phyloP scores from a whole-genome alignment of 2,797 vertebrate genomes.

The Megaceryle alcyon region DNA sequence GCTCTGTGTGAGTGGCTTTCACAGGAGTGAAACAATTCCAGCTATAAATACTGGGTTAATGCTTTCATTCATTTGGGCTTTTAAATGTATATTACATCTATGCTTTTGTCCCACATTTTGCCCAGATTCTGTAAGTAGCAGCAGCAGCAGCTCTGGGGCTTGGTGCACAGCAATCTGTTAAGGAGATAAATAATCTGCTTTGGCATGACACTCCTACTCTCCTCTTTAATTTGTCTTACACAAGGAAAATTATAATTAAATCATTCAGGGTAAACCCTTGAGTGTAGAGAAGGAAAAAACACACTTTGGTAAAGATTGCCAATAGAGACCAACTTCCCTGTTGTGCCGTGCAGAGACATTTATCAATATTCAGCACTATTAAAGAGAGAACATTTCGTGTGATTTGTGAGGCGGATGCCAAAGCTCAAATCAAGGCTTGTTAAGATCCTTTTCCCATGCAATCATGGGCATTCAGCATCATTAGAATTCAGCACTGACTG shows the following conservation, averaged over 20 bases:
- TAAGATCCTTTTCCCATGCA: slow-evolving; percentile 79
- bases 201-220: slow-evolving; percentile 88
- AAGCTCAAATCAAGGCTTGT: slow-evolving; percentile 79
- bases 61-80: slow-evolving; percentile 49
- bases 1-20: background rate
- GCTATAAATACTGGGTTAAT: slow-evolving; percentile 62
- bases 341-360: slow-evolving; percentile 75
- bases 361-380: slow-evolving; percentile 80
- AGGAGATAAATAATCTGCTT: slow-evolving; percentile 97
- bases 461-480: slow-evolving; percentile 70
- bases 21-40: background rate
- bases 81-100: slow-evolving; percentile 56
- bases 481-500: slow-evolving; percentile 76
- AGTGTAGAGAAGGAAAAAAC: slow-evolving; percentile 80
- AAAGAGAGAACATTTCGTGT: slow-evolving; percentile 76
- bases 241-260: slow-evolving; percentile 95
- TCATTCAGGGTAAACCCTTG: slow-evolving; percentile 92
- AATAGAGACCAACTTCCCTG: slow-evolving; percentile 78
- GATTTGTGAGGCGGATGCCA: slow-evolving; percentile 79
- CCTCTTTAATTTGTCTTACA: slow-evolving; percentile 96
- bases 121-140: slow-evolving; percentile 73
- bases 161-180: slow-evolving; percentile 91
- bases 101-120: slow-evolving; percentile 80
- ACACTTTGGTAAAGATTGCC: slow-evolving; percentile 82
- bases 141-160: slow-evolving; percentile 88